Percentiles rank a stretch among this genome's conserved stretches.
Conservation (phyloP, 2,113 vertebrate species). For the Caranx ignobilis region DNA sequence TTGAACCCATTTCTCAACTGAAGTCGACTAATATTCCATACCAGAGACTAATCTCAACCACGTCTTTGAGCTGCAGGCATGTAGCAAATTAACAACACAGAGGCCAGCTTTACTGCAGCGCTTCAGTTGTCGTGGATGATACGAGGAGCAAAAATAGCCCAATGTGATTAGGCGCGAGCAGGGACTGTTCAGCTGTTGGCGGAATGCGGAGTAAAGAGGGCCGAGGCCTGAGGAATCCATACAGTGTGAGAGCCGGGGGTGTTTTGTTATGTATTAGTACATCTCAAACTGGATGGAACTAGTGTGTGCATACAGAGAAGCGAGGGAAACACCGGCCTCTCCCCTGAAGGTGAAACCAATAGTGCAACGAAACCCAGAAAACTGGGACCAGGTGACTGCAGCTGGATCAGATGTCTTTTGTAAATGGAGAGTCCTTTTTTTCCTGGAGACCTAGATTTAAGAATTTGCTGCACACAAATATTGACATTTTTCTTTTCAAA, state of each 20-base stretch:
- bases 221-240: slow-evolving; percentile 8
- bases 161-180: slow-evolving; percentile 50
- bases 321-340: slow-evolving; percentile 3
- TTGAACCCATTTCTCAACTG: not conserved
- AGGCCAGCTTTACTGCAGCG: slow-evolving; percentile 7
- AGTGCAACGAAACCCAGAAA: slow-evolving; percentile 1
- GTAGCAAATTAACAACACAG: slow-evolving; percentile 45
- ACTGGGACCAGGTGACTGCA: not conserved
- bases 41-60: slow-evolving; percentile 1
- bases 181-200: slow-evolving; percentile 68
- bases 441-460: no score
- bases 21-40: not conserved
- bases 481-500: no score
- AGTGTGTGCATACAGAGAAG: slow-evolving; percentile 12
- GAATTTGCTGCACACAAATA: no score
- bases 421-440: not conserved
- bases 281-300: not conserved
- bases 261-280: not conserved
- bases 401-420: not conserved
- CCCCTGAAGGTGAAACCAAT: not conserved
- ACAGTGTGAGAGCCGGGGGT: not conserved
- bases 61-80: slow-evolving; percentile 15
- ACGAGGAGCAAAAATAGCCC: slow-evolving; percentile 66
- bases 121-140: slow-evolving; percentile 40
- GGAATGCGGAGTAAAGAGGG: slow-evolving; percentile 44